Base-by-base conservation (phyloP, 1,140 invertebrate species). In the Saccostrea cuccullata region DNA sequence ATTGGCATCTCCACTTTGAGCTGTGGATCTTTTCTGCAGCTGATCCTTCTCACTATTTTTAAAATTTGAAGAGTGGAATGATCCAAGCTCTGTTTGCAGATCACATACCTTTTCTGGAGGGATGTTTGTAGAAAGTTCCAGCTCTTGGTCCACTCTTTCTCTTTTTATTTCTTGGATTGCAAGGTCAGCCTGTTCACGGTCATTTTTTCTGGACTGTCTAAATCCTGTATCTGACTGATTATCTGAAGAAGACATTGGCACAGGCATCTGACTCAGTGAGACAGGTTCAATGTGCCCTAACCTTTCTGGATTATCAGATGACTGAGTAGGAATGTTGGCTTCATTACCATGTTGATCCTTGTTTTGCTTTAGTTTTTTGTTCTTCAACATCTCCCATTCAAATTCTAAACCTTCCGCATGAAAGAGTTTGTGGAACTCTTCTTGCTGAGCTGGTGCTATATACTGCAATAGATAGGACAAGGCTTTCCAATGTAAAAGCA, bases 341-440 rank as follows among this genome's bases (percentile, higher is more conserved):
- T 64, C 17, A n/a, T 64, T n/a, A 64, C 15, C 17, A 17, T 20
- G 15, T 8, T 20, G 17, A 64, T 20, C 58, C 58, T n/a, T n/a
- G 17, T 64, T 5, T 20, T 64, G 17, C 58, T 64, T 17, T 64
- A 20, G 58, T 64, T n/a, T 64, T 64, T 64, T 64, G 58, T 64
- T 64, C n/a, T 77, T 77, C 30, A 77, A 30, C 30, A 77, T 30
- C 8, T 77, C 70, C 70, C 70, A 77, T 36, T 77, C 70, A 77
- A 77, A 77, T 30, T 77, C 70, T 36, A 77, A 36, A 26, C 70
- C 70, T 26, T 77, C 70, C 30, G 70, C 26, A 77, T 77, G 70
- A 26, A 77, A 77, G 15, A 77, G 70, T 30, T 30, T 77, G 23
- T 36, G 70, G 26, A 77, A 77, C 26, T 77, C 70, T 36, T 36